Evolutionary conservation across 2,113 vertebrate species (phyloP).

Genomic region (Ameiurus melas): DNA sequence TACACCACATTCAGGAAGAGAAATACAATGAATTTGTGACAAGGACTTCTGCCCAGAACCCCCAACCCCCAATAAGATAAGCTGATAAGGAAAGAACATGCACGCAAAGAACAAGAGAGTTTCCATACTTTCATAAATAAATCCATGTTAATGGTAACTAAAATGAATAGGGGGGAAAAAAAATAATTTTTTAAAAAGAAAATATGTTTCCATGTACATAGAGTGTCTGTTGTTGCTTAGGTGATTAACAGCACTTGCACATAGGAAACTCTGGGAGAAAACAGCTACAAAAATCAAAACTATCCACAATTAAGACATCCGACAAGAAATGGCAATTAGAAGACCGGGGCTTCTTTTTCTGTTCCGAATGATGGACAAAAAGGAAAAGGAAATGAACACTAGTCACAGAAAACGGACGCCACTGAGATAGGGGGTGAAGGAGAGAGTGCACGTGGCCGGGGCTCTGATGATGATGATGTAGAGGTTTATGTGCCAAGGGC

Average conservation of each 20-base stretch:
- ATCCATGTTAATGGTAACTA: not conserved
- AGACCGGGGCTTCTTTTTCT: conserved; percentile 57
- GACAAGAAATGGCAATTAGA: conserved; percentile 69
- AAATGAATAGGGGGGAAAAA: not conserved
- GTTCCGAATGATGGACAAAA: conserved; percentile 57
- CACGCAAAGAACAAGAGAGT: not conserved
- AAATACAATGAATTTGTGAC: conserved; percentile 39
- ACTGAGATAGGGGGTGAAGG: conserved; percentile 51
- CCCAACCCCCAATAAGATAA: not conserved
- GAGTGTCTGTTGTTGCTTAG: not conserved
- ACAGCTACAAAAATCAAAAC: conserved; percentile 65
- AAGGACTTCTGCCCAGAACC: not conserved
- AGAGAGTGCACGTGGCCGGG: conserved; percentile 54
- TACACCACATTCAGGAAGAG: conserved; percentile 21
- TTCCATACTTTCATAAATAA: conserved; percentile 4
- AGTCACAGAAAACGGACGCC: conserved; percentile 63
- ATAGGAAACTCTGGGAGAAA: conserved; percentile 68
- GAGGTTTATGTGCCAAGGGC: conserved; percentile 63
- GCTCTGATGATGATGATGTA: conserved; percentile 61
- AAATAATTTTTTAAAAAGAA: too few relatives aligned
- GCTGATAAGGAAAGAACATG: not conserved
- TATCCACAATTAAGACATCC: conserved; percentile 70
- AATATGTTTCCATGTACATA: not conserved
- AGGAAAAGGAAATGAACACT: conserved; percentile 72
- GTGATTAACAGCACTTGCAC: conserved; percentile 28